phyloP scores from a whole-genome alignment of 2,797 vertebrate species.

The Molossus molossus region DNA sequence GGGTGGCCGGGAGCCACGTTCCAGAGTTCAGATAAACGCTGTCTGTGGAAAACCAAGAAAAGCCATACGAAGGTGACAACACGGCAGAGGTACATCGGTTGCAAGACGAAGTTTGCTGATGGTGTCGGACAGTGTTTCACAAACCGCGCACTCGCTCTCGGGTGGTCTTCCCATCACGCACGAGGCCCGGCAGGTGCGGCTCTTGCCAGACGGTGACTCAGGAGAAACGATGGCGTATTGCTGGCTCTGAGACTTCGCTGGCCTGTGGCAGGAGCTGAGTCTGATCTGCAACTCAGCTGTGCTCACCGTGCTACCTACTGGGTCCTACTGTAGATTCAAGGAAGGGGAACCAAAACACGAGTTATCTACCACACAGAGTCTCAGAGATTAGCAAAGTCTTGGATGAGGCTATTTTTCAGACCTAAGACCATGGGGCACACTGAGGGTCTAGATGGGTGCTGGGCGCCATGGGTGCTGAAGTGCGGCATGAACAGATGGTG shows the following conservation, averaged over 20 bases:
- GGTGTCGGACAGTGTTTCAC: not conserved
- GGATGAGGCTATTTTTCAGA: not conserved
- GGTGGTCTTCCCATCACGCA: not conserved
- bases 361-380: not conserved
- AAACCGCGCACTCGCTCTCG: not conserved
- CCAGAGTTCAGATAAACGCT: constrained; percentile 40
- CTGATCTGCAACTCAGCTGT: not conserved
- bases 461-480: not conserved
- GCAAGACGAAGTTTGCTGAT: not conserved
- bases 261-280: not conserved
- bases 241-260: not conserved
- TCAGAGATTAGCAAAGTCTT: not conserved
- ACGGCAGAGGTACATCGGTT: not conserved
- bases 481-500: not conserved
- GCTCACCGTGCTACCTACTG: not conserved
- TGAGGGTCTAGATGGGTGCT: not conserved
- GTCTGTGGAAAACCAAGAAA: constrained; percentile 63
- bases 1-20: not conserved
- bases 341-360: not conserved
- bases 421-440: not conserved
- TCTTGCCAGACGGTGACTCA: not conserved
- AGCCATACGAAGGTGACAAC: not conserved
- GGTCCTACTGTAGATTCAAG: not conserved
- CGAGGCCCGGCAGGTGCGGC: not conserved
- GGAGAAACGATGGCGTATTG: too few species aligned